These are phyloP conservation scores for Xestoiulus laeticollis DNA, from an alignment of 2,888 invertebrate species.

Conservation along the genomic window DNA sequence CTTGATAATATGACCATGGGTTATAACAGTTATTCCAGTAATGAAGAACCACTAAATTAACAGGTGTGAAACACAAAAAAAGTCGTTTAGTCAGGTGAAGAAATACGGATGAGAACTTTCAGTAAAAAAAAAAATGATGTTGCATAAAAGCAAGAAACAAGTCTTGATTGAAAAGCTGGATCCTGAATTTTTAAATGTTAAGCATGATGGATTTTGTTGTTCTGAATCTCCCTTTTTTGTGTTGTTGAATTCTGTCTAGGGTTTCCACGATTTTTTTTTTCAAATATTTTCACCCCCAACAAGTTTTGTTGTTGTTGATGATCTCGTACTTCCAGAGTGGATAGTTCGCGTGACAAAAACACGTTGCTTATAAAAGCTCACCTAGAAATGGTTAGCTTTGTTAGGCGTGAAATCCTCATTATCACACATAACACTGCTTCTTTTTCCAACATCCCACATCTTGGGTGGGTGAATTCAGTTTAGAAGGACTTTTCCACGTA, in stretches of 20 bases:
- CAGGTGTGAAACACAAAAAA: background rate
- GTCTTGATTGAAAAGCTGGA: background rate
- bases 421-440: conserved; percentile 30
- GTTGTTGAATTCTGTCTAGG: background rate
- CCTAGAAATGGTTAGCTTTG: background rate
- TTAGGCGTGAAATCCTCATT: conserved; percentile 45
- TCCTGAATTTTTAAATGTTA: background rate
- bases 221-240: background rate
- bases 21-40: background rate
- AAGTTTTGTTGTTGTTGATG: background rate
- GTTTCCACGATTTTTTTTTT: background rate
- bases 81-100: background rate
- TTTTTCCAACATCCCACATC: background rate
- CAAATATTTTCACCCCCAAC: background rate
- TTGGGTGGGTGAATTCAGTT: background rate
- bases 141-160: background rate
- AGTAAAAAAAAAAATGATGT: background rate
- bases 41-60: background rate
- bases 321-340: background rate
- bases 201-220: conserved; percentile 29
- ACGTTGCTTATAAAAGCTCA: background rate
- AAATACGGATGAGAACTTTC: background rate
- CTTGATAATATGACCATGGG: background rate
- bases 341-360: background rate
- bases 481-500: background rate